phyloP scores from a whole-genome alignment of 2,797 vertebrate species.

The Phaenicophaeus curvirostris region DNA sequence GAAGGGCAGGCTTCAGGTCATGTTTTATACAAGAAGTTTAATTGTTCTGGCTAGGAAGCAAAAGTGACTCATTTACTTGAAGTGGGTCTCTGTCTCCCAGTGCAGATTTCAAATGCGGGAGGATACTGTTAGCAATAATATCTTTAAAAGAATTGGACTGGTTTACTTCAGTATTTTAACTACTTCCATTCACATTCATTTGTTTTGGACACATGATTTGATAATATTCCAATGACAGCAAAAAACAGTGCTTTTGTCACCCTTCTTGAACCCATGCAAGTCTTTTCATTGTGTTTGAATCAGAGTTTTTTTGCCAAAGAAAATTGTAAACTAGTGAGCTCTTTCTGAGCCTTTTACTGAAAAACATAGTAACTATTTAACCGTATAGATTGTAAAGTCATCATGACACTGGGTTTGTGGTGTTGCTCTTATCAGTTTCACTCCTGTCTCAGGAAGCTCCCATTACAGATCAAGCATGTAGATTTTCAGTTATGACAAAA shows the following conservation, averaged over 20 bases:
- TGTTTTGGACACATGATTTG: conserved; percentile 80
- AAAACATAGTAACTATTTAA: conserved; percentile 67
- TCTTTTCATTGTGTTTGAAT: conserved; percentile 71
- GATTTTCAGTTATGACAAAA: not conserved
- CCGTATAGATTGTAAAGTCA: conserved; percentile 62
- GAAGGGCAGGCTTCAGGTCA: conserved; percentile 80
- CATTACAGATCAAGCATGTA: not conserved
- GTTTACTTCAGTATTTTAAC: conserved; percentile 78
- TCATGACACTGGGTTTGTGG: not conserved
- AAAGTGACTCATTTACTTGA: conserved; percentile 82
- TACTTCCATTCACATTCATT: conserved; percentile 82
- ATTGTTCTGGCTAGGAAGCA: conserved; percentile 83
- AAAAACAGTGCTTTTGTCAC: conserved; percentile 76
- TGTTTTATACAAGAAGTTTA: conserved; percentile 84
- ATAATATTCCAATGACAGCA: conserved; percentile 78
- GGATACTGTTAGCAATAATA: conserved; percentile 72
- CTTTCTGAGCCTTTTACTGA: conserved; percentile 71
- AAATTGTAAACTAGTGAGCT: conserved; percentile 67
- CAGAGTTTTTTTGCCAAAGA: conserved; percentile 65
- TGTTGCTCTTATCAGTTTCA: conserved; percentile 52
- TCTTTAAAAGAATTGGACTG: conserved; percentile 73
- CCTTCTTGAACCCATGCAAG: conserved; percentile 72
- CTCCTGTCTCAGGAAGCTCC: conserved; percentile 27
- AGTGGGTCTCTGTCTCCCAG: conserved; percentile 81
- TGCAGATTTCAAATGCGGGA: conserved; percentile 78